phyloP scores from a whole-genome alignment of 2,797 vertebrate genomes.

The Echiichthys vipera region DNA sequence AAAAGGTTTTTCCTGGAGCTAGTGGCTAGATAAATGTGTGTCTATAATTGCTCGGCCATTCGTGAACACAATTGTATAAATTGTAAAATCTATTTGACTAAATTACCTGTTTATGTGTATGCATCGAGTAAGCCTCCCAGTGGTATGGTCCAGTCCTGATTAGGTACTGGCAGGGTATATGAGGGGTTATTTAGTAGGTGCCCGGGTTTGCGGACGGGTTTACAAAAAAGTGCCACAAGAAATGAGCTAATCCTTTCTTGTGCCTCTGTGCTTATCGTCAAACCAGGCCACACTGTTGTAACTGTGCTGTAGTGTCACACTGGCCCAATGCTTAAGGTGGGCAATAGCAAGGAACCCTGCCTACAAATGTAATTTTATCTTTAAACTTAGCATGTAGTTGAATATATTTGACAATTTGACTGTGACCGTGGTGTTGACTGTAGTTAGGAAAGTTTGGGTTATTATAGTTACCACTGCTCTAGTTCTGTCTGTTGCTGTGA shows the following conservation, averaged over 20 bases:
- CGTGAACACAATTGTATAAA: not conserved
- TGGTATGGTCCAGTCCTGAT: constrained; percentile 9
- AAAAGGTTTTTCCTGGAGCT: not conserved
- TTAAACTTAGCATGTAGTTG: too few relatives aligned
- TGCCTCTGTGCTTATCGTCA: not conserved
- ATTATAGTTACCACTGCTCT: not conserved
- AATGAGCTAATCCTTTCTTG: fast-evolving
- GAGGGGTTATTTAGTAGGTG: not conserved
- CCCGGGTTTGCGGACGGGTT: fast-evolving
- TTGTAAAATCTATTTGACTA: not conserved
- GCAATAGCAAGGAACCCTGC: not conserved
- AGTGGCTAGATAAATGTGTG: not conserved
- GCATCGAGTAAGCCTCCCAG: not conserved
- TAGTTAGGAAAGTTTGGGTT: not conserved
- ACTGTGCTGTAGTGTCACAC: not conserved
- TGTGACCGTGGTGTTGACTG: not conserved
- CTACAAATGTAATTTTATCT: not conserved
- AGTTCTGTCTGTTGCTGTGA: not conserved
- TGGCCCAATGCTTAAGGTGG: constrained; percentile 4
- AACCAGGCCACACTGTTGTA: not conserved
- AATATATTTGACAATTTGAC: too few relatives aligned
- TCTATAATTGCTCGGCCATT: fast-evolving
- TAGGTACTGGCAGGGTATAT: not conserved
- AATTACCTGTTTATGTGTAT: not conserved
- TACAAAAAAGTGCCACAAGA: not conserved